Evolutionary conservation across 2,888 invertebrate genomes (phyloP).

Genomic region (Hecatera dysodea): DNA sequence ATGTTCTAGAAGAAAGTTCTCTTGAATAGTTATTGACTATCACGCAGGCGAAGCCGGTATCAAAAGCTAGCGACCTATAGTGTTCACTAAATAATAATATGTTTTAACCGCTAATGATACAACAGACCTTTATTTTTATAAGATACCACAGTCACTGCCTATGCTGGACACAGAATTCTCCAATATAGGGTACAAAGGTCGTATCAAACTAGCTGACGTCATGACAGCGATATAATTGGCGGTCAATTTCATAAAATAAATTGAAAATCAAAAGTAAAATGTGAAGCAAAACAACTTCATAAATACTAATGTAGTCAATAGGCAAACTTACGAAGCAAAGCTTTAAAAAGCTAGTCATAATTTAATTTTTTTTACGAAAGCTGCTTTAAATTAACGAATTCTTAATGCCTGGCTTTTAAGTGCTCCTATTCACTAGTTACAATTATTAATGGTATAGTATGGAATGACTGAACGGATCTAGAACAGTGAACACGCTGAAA

Average conservation of each 20-base stretch:
- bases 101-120: background rate
- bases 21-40: background rate
- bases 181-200: conserved; percentile 10
- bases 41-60: background rate
- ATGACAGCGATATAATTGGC: conserved; percentile 5
- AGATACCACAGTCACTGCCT: background rate
- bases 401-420: conserved; percentile 3
- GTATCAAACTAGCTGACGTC: background rate
- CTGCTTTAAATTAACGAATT: conserved; percentile 5
- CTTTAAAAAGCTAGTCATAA: conserved; percentile 3
- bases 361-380: background rate
- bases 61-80: background rate
- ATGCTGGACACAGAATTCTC: background rate
- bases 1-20: background rate
- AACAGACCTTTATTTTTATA: background rate
- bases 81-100: background rate
- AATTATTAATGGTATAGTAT: background rate
- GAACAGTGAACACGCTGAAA: background rate
- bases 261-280: conserved; percentile 6
- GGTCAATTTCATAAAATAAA: conserved; percentile 10
- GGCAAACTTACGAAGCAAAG: background rate
- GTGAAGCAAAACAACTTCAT: conserved; percentile 8
- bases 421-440: background rate
- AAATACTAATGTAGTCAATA: conserved; percentile 9
- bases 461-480: background rate